Percentiles rank a stretch among this genome's conserved stretches.
Conservation (phyloP, 2,888 invertebrate species). For the Phlogophora meticulosa region DNA sequence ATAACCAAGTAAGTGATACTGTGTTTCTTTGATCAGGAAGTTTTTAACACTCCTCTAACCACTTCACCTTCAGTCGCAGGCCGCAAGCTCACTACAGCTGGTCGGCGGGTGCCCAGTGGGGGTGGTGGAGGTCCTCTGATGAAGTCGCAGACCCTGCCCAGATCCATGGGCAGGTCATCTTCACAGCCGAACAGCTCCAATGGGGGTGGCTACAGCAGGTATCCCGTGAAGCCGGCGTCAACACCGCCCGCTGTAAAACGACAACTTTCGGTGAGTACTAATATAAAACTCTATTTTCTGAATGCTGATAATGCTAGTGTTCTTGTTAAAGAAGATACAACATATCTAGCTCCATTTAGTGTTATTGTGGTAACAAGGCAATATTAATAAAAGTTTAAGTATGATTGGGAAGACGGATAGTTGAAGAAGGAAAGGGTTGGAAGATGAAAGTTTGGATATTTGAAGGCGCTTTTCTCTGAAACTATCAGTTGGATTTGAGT, state of each 20-base stretch:
- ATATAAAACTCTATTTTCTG: neutral
- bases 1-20: constrained; percentile 20
- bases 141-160: constrained; percentile 96
- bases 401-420: no score
- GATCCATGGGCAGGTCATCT: constrained; percentile 94
- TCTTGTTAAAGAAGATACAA: neutral
- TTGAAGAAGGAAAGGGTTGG: no score
- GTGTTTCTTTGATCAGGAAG: neutral
- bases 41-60: constrained; percentile 14
- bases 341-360: neutral
- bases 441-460: no score
- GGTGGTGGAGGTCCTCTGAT: constrained; percentile 92
- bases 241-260: constrained; percentile 97
- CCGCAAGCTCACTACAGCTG: constrained; percentile 94
- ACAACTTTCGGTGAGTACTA: constrained; percentile 93
- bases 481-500: no score
- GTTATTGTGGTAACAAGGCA: neutral
- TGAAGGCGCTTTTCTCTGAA: no score
- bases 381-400: neutral
- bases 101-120: constrained; percentile 92
- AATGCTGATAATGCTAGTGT: constrained; percentile 22
- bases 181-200: constrained; percentile 90
- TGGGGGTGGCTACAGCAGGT: constrained; percentile 83
- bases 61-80: constrained; percentile 92
- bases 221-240: constrained; percentile 93